phyloP scores from a whole-genome alignment of 2,113 vertebrate species.

The Saccopteryx bilineata region DNA sequence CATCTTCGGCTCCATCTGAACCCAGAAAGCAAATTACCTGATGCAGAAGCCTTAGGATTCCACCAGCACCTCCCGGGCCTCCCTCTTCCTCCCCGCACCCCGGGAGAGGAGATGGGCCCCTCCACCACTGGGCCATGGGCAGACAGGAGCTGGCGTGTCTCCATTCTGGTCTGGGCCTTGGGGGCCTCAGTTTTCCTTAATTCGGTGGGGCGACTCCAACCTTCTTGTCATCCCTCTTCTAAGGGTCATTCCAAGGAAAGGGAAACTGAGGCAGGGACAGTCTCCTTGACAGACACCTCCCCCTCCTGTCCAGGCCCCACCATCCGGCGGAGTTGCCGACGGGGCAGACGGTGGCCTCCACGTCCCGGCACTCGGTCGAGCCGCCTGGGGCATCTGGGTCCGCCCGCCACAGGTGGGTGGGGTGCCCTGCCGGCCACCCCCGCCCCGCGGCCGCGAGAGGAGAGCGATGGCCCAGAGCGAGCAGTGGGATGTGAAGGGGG shows the following conservation, averaged over 20 bases:
- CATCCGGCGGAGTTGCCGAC: neutral
- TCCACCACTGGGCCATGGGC: neutral
- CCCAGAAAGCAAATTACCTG: neutral
- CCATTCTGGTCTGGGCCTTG: neutral
- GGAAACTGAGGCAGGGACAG: slow-evolving; percentile 51
- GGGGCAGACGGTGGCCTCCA: neutral
- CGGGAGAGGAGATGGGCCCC: neutral
- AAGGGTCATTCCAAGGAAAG: neutral
- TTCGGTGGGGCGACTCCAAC: neutral
- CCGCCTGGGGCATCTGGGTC: neutral
- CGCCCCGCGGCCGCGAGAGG: neutral
- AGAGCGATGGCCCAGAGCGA: neutral
- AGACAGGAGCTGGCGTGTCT: neutral
- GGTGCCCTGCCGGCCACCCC: neutral
- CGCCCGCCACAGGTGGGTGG: slow-evolving; percentile 1
- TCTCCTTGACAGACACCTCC: neutral
- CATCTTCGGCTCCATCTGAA: neutral
- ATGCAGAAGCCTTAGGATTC: neutral
- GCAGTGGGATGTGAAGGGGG: neutral
- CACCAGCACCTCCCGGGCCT: neutral
- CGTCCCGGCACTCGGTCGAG: neutral
- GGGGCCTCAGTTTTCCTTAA: neutral
- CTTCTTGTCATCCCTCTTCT: neutral
- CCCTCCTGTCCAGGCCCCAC: neutral
- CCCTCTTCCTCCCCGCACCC: neutral